Conservation (phyloP, 2,888 invertebrate genomes). For the Therioaphis trifolii region DNA sequence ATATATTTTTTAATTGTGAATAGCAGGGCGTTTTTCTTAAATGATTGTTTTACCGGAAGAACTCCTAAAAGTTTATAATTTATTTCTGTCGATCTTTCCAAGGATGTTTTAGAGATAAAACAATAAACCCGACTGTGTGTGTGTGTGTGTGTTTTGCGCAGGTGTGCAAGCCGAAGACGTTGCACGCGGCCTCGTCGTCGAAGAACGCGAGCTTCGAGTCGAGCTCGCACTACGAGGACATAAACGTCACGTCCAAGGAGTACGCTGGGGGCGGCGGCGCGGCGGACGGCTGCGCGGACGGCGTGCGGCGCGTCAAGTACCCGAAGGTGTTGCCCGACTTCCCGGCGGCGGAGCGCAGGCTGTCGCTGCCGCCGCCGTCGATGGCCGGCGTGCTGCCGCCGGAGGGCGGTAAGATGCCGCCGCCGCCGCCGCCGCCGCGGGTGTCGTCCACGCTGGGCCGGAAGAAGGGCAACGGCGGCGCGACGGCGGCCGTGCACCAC, state of each 20-base stretch:
- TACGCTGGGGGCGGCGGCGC: constrained; percentile 43
- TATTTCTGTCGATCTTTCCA: no score
- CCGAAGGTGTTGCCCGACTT: constrained; percentile 89
- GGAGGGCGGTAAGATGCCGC: constrained; percentile 67
- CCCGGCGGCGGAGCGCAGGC: constrained; percentile 63
- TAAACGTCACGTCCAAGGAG: constrained; percentile 78
- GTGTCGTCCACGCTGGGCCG: constrained; percentile 77
- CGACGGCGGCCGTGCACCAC: background rate
- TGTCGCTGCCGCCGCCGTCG: constrained; percentile 67
- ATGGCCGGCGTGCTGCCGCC: constrained; percentile 67
- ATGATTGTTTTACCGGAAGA: no score
- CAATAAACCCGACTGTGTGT: no score
- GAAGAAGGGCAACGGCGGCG: constrained; percentile 67
- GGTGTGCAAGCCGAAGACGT: constrained; percentile 49
- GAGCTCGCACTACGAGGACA: constrained; percentile 69
- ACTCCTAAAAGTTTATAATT: no score
- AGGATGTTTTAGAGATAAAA: no score
- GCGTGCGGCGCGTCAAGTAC: constrained; percentile 83
- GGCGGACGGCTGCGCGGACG: constrained; percentile 71
- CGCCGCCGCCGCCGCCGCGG: constrained; percentile 81
- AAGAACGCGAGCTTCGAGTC: constrained; percentile 60
- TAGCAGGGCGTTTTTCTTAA: no score
- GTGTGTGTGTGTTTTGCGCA: no score
- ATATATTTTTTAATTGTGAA: no score
- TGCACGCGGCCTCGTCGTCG: constrained; percentile 21